Evolutionary conservation across 2,888 invertebrate genomes (phyloP).

Genomic region (Phalera bucephala): DNA sequence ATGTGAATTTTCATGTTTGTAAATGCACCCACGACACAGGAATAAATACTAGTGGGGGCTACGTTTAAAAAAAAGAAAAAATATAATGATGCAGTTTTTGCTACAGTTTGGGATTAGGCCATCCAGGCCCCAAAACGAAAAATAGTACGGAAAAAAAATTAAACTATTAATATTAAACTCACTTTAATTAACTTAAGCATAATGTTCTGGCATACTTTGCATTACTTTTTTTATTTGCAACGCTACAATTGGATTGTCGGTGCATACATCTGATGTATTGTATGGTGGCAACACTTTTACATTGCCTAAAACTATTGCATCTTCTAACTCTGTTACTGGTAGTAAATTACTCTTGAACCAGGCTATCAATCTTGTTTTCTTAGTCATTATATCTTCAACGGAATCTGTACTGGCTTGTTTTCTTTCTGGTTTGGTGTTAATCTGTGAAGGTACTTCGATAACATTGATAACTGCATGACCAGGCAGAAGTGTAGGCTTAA

Average conservation of each 20-base stretch:
- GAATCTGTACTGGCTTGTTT: slow-evolving; percentile 19
- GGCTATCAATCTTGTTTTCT: slow-evolving; percentile 49
- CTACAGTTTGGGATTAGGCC: too few species aligned
- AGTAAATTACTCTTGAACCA: slow-evolving; percentile 65
- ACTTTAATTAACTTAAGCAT: too few species aligned
- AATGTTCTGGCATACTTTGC: slow-evolving; percentile 59
- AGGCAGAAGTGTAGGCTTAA: slow-evolving; percentile 53
- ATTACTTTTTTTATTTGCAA: slow-evolving; percentile 60
- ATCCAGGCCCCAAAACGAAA: too few species aligned
- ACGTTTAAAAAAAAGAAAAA: too few species aligned
- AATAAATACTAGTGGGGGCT: too few species aligned
- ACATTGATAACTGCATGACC: slow-evolving; percentile 60
- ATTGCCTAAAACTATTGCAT: slow-evolving; percentile 59
- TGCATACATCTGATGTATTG: slow-evolving; percentile 52
- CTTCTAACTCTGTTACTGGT: slow-evolving; percentile 51
- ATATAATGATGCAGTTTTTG: too few species aligned
- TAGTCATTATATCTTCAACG: slow-evolving; percentile 32
- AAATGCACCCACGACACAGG: too few species aligned
- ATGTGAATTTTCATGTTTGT: too few species aligned
- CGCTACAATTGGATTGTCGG: slow-evolving; percentile 61
- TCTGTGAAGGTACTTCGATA: slow-evolving; percentile 24
- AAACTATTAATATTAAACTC: too few species aligned
- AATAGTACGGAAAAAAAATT: too few species aligned
- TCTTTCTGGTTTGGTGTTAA: slow-evolving; percentile 33
- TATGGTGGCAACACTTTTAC: slow-evolving; percentile 62